Conservation (phyloP, 2,113 vertebrate genomes). For the Pandion haliaetus region DNA sequence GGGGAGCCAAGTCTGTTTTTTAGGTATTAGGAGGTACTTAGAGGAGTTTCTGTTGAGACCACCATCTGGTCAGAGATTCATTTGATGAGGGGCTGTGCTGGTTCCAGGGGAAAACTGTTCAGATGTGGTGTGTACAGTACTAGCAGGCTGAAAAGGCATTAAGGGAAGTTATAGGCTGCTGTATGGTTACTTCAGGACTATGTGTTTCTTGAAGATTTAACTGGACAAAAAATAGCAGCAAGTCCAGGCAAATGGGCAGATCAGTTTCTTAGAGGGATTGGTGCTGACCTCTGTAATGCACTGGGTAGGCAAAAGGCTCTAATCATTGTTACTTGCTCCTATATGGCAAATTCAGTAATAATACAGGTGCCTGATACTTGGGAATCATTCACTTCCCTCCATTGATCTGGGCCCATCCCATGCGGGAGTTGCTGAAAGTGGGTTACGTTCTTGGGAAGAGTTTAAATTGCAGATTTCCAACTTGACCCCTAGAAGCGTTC, state of each 20-base stretch:
- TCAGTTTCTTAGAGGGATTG: neutral
- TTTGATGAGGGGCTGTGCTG: neutral
- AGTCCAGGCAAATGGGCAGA: neutral
- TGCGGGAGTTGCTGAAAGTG: neutral
- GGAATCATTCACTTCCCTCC: neutral
- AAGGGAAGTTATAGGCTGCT: neutral
- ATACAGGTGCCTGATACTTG: neutral
- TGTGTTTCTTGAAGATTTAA: neutral
- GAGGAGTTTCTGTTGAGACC: slow-evolving; percentile 58
- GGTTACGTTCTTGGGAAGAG: neutral
- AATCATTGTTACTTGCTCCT: neutral
- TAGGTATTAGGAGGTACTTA: slow-evolving; percentile 66
- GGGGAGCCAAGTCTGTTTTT: slow-evolving; percentile 54
- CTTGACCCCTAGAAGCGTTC: neutral
- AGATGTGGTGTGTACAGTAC: neutral
- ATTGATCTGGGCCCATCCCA: neutral
- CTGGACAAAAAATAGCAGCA: neutral
- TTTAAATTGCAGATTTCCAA: neutral
- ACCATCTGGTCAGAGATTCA: slow-evolving; percentile 71
- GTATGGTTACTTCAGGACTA: neutral
- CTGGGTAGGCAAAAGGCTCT: neutral
- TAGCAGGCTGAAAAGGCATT: neutral
- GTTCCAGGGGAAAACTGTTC: neutral
- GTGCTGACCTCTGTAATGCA: neutral
- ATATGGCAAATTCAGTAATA: neutral